Evolutionary conservation across 2,113 vertebrate species (phyloP).

Genomic region (Isurus oxyrinchus): DNA sequence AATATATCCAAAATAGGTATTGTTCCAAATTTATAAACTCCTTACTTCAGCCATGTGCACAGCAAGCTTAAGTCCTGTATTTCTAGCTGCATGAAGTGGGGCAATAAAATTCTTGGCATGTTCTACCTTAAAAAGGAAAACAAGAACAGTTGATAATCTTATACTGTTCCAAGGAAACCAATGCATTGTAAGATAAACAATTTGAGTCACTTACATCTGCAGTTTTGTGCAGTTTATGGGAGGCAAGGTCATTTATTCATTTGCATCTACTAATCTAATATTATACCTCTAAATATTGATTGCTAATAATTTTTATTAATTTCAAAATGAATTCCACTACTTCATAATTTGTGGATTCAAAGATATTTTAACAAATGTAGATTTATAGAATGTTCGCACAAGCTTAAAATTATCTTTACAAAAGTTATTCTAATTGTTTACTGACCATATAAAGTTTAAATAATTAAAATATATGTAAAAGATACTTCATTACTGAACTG

Average conservation of each 20-base stretch:
- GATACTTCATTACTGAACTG: neutral
- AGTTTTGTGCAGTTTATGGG: neutral
- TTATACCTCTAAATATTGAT: neutral
- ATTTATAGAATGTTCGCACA: neutral
- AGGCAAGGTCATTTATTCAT: neutral
- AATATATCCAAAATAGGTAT: neutral
- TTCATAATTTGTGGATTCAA: neutral
- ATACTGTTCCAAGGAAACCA: neutral
- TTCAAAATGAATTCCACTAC: neutral
- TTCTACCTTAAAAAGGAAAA: slow-evolving; percentile 65
- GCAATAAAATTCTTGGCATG: slow-evolving; percentile 75
- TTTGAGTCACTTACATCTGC: neutral
- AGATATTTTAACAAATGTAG: neutral
- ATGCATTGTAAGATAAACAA: neutral
- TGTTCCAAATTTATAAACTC: neutral
- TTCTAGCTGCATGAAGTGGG: slow-evolving; percentile 75
- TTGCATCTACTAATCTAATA: neutral
- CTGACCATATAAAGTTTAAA: neutral
- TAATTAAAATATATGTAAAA: neutral
- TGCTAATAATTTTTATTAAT: neutral
- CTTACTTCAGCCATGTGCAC: slow-evolving; percentile 89
- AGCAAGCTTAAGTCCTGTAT: slow-evolving; percentile 78
- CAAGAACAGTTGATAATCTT: neutral
- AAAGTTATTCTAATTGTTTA: neutral
- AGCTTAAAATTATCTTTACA: neutral